A percentile compares a stretch with the other conserved stretches of the same genome.
Evolutionary conservation across 2,888 invertebrate genomes (phyloP).

Genomic region (Linnaemya tessellans): DNA sequence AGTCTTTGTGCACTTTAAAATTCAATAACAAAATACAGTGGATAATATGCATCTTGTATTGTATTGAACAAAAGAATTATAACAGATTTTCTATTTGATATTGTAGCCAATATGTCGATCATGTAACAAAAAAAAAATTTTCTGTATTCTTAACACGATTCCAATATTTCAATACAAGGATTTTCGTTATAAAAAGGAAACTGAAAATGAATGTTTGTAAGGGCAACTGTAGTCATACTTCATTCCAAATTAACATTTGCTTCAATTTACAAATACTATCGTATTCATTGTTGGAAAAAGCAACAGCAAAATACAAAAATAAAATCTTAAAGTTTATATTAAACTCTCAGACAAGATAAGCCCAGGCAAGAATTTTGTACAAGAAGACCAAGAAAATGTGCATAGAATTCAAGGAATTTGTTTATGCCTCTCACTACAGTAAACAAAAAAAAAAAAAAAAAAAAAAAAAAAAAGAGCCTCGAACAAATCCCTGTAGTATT

Average conservation of each 20-base stretch:
- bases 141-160: constrained; percentile 1
- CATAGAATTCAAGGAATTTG: constrained; percentile 47
- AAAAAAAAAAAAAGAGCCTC: not conserved
- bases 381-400: constrained; percentile 30
- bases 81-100: constrained; percentile 40
- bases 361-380: not conserved
- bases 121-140: not conserved
- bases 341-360: constrained; percentile 64
- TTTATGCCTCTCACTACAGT: not conserved
- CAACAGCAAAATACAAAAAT: constrained; percentile 39
- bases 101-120: constrained; percentile 62
- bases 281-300: constrained; percentile 14
- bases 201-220: not conserved
- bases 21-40: not conserved
- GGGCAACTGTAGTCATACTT: constrained; percentile 2
- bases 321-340: constrained; percentile 38
- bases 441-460: not conserved
- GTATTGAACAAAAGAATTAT: constrained; percentile 21
- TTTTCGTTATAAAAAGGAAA: not conserved
- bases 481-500: not conserved
- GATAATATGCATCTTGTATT: not conserved
- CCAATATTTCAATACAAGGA: constrained; percentile 50
- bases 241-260: constrained; percentile 28
- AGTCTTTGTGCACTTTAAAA: constrained; percentile 12
- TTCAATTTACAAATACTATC: constrained; percentile 34